phyloP scores from a whole-genome alignment of 2,113 vertebrate species.

The Colaptes auratus region DNA sequence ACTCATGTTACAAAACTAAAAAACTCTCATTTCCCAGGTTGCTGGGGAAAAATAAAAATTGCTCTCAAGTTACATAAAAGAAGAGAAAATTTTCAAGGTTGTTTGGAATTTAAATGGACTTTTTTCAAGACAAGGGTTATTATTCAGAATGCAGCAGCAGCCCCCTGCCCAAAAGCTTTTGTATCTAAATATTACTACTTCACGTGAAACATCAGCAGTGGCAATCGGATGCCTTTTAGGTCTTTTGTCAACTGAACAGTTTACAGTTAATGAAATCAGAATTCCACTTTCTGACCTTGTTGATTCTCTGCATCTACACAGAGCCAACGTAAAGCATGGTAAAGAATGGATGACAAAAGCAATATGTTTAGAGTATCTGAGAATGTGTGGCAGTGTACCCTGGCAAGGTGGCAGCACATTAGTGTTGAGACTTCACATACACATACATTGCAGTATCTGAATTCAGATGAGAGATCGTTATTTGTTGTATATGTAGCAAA shows the following conservation, averaged over 20 bases:
- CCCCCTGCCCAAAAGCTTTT: not conserved
- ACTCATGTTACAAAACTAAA: constrained; percentile 1
- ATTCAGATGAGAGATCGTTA: not conserved
- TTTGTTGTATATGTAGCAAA: not conserved
- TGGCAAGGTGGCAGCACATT: not conserved
- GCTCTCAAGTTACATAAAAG: not conserved
- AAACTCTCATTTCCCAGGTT: not conserved
- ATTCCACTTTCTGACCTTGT: not conserved
- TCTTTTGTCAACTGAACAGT: not conserved
- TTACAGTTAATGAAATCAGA: not conserved
- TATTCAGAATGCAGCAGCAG: not conserved
- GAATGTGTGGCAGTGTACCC: not conserved
- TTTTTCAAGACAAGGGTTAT: not conserved
- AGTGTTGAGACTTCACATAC: not conserved
- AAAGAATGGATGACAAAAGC: not conserved
- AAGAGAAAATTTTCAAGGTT: not conserved
- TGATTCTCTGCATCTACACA: not conserved
- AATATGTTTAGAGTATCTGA: not conserved
- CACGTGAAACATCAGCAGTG: not conserved
- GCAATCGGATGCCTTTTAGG: not conserved
- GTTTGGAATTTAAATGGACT: not conserved
- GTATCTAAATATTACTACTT: not conserved
- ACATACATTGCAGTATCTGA: not conserved
- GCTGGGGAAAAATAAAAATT: not conserved
- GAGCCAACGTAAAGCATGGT: not conserved